Percentiles rank a stretch among this genome's conserved stretches.
Conservation (phyloP, 2,797 vertebrate genomes). For the Spinus olivaceus region DNA sequence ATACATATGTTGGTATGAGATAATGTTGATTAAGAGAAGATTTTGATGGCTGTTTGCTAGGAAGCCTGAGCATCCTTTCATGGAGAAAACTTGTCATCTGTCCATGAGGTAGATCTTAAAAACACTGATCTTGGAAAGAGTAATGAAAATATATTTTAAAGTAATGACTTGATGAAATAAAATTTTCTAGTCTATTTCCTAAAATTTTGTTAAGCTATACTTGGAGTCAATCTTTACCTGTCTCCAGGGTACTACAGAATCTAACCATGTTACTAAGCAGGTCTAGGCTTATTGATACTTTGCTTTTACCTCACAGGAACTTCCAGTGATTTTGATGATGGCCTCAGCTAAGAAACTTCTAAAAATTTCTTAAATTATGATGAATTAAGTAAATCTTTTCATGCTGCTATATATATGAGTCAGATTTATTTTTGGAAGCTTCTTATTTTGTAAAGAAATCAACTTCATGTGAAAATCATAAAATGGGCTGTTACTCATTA, state of each 20-base stretch:
- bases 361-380: not conserved
- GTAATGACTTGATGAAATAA: not conserved
- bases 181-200: not conserved
- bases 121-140: not conserved
- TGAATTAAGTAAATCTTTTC: not conserved
- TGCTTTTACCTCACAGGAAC: not conserved
- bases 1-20: not conserved
- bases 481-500: not conserved
- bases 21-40: not conserved
- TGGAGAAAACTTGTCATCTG: not conserved
- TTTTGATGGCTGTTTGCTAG: not conserved
- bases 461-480: not conserved
- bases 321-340: not conserved
- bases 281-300: not conserved
- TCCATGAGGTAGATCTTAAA: not conserved
- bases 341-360: not conserved
- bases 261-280: not conserved
- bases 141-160: not conserved
- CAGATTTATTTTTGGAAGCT: not conserved
- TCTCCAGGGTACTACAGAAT: not conserved
- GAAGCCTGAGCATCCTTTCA: not conserved
- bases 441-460: not conserved
- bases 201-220: not conserved
- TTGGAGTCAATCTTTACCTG: not conserved
- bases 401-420: not conserved